Base-by-base conservation (phyloP, 1,140 invertebrate species). In the Teleopsis dalmanni region DNA sequence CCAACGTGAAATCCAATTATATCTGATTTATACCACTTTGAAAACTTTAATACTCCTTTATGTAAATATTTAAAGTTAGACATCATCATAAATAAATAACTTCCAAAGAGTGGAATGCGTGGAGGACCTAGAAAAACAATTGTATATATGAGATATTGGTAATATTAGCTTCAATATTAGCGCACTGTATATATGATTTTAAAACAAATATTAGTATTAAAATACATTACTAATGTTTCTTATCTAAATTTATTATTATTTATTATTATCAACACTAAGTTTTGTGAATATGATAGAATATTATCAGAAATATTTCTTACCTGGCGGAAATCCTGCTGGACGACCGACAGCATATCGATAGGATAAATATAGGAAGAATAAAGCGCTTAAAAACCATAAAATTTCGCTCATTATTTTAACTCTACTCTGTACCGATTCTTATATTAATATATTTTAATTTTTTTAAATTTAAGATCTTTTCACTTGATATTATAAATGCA, bases 1-100 rank as follows among this genome's bases (percentile, higher is more conserved):
- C 75, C 76, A 2, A 76, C 19, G 40, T 72, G 62, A 2, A 74
- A 54, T 0, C 73, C 72, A 10, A 77, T 52, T 14, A 76, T 57
- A 40, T 73, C 72, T 4, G 75, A 73, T 34, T 74, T 69, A 34
- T 75, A 72, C 59, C 60, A 69, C 14, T 63, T 55, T 22, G 59
- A 59, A 1, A 70, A 48, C 4, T 43, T 47, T 18, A 67, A 22
- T 1, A 56, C 60, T 0, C 56, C 65, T 54, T 69, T 67, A 48
- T 70, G 67, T 4, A 70, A 38, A 31, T 58, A 66, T 38, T 67
- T 63, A 18, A 49, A 56, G 46, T 69, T 59, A 5, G 62, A 44
- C 18, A 65, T 14, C 50, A 70, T 52, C 50, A 70, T 48, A 47
- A 69, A 70, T 3, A 70, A 51, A 43, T 70, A 70, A 47, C 62